Evolutionary conservation across 2,113 vertebrate genomes (phyloP).

Genomic region (Neopipo cinnamomea): DNA sequence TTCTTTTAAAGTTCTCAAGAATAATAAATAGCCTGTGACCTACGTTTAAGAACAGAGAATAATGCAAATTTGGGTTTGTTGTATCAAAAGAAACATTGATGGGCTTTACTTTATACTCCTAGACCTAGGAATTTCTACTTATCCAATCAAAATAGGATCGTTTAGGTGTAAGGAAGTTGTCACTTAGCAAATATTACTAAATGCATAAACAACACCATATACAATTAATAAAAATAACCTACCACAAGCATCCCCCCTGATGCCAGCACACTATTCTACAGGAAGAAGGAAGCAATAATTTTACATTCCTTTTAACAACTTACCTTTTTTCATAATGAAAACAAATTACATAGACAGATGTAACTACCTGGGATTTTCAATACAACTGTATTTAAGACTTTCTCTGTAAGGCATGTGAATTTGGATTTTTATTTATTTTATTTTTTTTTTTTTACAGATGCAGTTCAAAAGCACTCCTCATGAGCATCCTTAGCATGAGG

Average conservation of each 20-base stretch:
- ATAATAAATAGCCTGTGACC: background rate
- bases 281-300: background rate
- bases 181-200: background rate
- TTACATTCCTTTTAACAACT: background rate
- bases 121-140: background rate
- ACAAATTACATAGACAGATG: no score
- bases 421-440: background rate
- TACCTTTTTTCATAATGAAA: no score
- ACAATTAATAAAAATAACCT: background rate
- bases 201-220: background rate
- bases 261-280: background rate
- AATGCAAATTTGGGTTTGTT: background rate
- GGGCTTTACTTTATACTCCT: background rate
- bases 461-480: background rate
- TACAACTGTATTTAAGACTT: background rate
- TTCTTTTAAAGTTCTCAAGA: background rate
- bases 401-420: accelerated
- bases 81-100: background rate
- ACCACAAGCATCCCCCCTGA: background rate
- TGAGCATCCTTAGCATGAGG: background rate
- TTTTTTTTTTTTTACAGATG: background rate
- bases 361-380: background rate
- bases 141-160: background rate
- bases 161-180: background rate
- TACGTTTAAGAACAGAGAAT: background rate